Evolutionary conservation across 2,113 vertebrate species (phyloP), one percentile per base, ranked within the genome.

Genomic region (Apodemus sylvaticus): DNA sequence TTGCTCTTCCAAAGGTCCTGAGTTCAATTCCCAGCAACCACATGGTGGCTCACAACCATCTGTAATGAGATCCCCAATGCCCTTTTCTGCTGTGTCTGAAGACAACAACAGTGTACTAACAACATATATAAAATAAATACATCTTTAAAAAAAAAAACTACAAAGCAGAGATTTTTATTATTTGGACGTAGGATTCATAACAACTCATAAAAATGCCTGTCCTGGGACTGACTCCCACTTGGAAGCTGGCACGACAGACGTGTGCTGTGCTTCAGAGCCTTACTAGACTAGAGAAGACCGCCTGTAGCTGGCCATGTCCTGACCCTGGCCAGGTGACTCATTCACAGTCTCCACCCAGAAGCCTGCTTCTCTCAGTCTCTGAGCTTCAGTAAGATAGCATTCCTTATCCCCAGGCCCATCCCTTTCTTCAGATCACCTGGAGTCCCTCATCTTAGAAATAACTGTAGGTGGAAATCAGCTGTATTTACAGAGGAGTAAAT

Each of bases 131-230:
- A n/a, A n/a, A n/a, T n/a, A n/a, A n/a, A n/a, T n/a, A n/a, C n/a
- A n/a, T n/a, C n/a, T n/a, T n/a, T n/a, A n/a, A n/a, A 99, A 99
- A 97, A 98, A 98, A 96, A 95, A 86, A 24, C 45, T 70, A 92
- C 98, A 98, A 96, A 97, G 99, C 99, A 85, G 99, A 98, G 98
- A 99, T 99, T 88, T 88, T 99, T 99, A 97, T 99, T 99, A 0
- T 99, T 99, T 29, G 99, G 99, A 89, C 98, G 95, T 99, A 99
- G 0, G 99, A 99, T 97, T 99, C 99, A 68, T 99, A 93, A 99
- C 98, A 99, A 60, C 98, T 98, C 90, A 99, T 99, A 99, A 97
- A 79, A 99, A 99, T 97, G 99, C 99, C 0, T 99, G 99, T 98
- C 99, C 99, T 87, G 99, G 99, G 36, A 98, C 94, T 1, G 99